Percentiles rank a stretch among this genome's conserved stretches.
These are phyloP conservation scores for Hybognathus amarus DNA, from an alignment of 2,797 vertebrate genomes.

Conservation along the genomic window DNA sequence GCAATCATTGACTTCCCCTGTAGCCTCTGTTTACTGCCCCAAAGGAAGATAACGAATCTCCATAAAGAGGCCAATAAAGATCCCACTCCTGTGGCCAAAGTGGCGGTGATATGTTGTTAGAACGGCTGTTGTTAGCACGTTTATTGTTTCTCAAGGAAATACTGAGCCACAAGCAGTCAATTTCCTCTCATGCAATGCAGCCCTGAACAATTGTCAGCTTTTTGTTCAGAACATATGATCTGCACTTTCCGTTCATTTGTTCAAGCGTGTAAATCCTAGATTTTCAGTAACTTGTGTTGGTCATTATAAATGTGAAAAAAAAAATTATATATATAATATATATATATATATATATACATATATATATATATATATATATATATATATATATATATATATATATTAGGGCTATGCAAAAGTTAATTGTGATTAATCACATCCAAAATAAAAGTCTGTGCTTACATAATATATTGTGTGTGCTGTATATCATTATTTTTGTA, in stretches of 20 bases:
- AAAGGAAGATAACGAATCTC: constrained; percentile 46
- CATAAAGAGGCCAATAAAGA: constrained; percentile 45
- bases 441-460: too few relatives aligned
- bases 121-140: constrained; percentile 36
- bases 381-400: too few relatives aligned
- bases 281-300: neutral
- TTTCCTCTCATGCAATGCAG: constrained; percentile 11
- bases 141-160: constrained; percentile 38
- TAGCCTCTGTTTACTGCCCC: constrained; percentile 46
- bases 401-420: too few relatives aligned
- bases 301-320: neutral
- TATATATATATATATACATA: too few relatives aligned
- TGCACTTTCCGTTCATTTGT: neutral
- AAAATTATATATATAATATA: too few relatives aligned
- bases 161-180: constrained; percentile 6
- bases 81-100: constrained; percentile 33
- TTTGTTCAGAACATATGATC: neutral
- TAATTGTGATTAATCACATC: too few relatives aligned
- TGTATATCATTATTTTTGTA: too few relatives aligned
- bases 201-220: neutral
- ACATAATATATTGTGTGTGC: too few relatives aligned
- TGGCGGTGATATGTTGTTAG: constrained; percentile 31
- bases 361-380: too few relatives aligned
- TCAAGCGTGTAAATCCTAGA: neutral
- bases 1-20: constrained; percentile 31